These are phyloP conservation scores for Lucifuga dentata DNA, from an alignment of 2,113 vertebrate species.

Conservation along the genomic window DNA sequence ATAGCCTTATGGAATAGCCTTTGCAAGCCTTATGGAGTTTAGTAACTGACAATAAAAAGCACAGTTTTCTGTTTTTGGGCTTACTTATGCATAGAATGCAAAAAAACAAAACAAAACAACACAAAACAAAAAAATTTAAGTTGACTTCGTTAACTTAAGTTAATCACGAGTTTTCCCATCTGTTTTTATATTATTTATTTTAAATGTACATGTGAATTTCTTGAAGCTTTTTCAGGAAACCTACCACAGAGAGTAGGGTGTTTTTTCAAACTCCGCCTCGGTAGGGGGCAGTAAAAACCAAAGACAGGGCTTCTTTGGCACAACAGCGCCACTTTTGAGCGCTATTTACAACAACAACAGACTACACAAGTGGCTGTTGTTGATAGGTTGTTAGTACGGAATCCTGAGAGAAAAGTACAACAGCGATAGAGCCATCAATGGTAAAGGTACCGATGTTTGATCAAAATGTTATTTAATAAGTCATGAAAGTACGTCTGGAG, in stretches of 20 bases:
- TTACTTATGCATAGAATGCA: no score
- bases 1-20: no score
- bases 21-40: no score
- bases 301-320: neutral
- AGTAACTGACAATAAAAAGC: no score
- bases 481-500: neutral
- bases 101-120: no score
- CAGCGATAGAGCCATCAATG: neutral
- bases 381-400: constrained; percentile 5
- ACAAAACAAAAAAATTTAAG: no score
- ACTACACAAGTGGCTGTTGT: neutral
- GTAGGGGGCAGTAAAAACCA: constrained; percentile 39
- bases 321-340: constrained; percentile 73
- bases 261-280: neutral
- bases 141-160: no score
- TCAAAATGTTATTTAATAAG: neutral
- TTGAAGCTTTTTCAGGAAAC: neutral
- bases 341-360: neutral
- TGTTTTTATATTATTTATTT: no score
- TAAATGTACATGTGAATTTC: no score
- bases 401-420: neutral
- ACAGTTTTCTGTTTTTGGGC: no score
- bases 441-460: constrained; percentile 3
- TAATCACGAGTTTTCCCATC: no score
- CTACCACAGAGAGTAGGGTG: neutral